Percentiles rank a stretch among this genome's conserved stretches.
phyloP scores from a whole-genome alignment of 2,113 vertebrate genomes.

The Mirza zaza region DNA sequence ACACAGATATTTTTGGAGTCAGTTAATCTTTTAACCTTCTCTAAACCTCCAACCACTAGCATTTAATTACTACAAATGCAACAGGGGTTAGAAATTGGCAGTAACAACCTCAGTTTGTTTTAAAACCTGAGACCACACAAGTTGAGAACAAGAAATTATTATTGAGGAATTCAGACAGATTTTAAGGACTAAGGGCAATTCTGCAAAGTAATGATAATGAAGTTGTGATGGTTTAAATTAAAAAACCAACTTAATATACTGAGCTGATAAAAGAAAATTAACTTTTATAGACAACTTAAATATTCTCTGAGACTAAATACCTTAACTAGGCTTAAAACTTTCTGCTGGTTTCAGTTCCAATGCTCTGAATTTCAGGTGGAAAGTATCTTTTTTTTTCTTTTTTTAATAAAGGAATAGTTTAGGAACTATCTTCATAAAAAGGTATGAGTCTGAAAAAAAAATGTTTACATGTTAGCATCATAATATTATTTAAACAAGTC shows the following conservation, averaged over 20 bases:
- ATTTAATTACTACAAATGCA: slow-evolving; percentile 65
- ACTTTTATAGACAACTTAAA: slow-evolving; percentile 20
- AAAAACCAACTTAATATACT: background rate
- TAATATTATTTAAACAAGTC: background rate
- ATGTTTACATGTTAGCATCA: background rate
- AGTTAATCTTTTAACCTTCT: slow-evolving; percentile 54
- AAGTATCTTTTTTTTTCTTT: background rate
- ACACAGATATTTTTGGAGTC: slow-evolving; percentile 57
- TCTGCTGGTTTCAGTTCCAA: background rate
- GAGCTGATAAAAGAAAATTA: background rate
- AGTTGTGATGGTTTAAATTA: slow-evolving; percentile 15
- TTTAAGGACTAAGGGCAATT: slow-evolving; percentile 60
- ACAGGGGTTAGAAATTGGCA: slow-evolving; percentile 59
- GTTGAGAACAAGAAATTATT: slow-evolving; percentile 62
- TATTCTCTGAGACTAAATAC: background rate
- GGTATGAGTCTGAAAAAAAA: background rate
- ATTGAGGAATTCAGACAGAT: slow-evolving; percentile 56
- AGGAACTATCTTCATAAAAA: background rate
- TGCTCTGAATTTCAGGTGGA: background rate
- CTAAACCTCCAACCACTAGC: slow-evolving; percentile 51
- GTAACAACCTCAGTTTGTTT: slow-evolving; percentile 72
- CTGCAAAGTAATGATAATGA: slow-evolving; percentile 37
- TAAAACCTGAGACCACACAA: slow-evolving; percentile 80
- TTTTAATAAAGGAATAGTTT: background rate
- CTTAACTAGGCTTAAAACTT: background rate